Percentiles rank a stretch among this genome's conserved stretches.
Evolutionary conservation across 2,797 vertebrate species (phyloP).

Genomic region (Onychomys arenicola): DNA sequence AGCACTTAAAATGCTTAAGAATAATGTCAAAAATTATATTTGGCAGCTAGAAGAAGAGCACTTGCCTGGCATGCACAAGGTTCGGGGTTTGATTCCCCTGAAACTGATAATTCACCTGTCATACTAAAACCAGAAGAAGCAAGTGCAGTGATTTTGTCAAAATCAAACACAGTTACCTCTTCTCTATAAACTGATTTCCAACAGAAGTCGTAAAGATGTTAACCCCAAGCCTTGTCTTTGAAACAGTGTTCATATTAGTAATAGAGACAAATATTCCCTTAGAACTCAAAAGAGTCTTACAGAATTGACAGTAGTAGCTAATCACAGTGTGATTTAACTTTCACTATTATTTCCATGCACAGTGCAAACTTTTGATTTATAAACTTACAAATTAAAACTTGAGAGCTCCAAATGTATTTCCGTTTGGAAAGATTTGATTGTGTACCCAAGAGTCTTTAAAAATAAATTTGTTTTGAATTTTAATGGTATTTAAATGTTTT

Average conservation of each 20-base stretch:
- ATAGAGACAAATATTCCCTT: not conserved
- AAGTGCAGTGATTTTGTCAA: not conserved
- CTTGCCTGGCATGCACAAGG: not conserved
- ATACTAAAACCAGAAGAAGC: slow-evolving; percentile 24
- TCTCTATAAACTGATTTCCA: slow-evolving; percentile 49
- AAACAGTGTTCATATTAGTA: not conserved
- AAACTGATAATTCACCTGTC: not conserved
- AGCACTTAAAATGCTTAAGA: slow-evolving; percentile 51
- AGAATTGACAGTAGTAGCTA: slow-evolving; percentile 31
- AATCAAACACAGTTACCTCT: not conserved
- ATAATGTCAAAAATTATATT: slow-evolving; percentile 40
- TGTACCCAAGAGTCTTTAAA: slow-evolving; percentile 44
- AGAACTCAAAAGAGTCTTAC: not conserved
- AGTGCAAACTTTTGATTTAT: not conserved
- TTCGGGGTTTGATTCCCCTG: not conserved
- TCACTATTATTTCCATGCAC: not conserved
- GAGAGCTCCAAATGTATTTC: not conserved
- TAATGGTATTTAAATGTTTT: not conserved
- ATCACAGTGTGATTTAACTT: not conserved
- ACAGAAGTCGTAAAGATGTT: not conserved
- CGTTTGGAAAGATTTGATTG: slow-evolving; percentile 57
- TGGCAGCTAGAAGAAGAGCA: no score
- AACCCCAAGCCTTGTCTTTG: not conserved
- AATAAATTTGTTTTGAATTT: slow-evolving; percentile 26
- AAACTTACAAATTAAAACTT: slow-evolving; percentile 51